A percentile compares a stretch with the other conserved stretches of the same genome.
Conservation (phyloP, 2,113 vertebrate species). For the Crotalus horridus region DNA sequence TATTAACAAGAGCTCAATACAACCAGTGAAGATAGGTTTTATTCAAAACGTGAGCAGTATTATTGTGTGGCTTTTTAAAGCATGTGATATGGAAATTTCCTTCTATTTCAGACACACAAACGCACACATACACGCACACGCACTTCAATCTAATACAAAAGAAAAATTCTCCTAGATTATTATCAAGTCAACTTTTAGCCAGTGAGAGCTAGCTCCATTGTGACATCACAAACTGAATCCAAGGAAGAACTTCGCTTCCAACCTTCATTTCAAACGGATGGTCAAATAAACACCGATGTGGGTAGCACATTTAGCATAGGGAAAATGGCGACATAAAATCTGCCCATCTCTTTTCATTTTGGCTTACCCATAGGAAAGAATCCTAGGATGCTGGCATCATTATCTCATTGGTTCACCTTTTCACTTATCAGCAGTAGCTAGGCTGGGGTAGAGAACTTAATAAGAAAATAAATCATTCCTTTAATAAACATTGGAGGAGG, state of each 20-base stretch:
- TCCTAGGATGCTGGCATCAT: background rate
- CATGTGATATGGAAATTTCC: background rate
- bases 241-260: background rate
- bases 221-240: background rate
- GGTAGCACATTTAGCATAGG: background rate
- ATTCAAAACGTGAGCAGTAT: background rate
- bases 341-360: background rate
- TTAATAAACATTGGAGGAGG: background rate
- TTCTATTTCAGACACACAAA: background rate
- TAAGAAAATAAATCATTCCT: background rate
- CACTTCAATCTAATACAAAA: background rate
- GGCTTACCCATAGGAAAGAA: background rate
- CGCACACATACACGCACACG: no score
- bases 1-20: constrained; percentile 19
- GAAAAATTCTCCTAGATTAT: background rate
- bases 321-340: background rate
- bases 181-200: background rate
- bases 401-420: background rate
- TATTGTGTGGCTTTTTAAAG: background rate
- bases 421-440: background rate
- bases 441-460: background rate
- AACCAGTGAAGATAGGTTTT: background rate
- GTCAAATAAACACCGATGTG: background rate
- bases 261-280: background rate
- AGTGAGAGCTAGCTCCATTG: background rate